These are phyloP conservation scores for Anabacerthia variegaticeps DNA, from an alignment of 2,797 vertebrate species.

Conservation along the genomic window DNA sequence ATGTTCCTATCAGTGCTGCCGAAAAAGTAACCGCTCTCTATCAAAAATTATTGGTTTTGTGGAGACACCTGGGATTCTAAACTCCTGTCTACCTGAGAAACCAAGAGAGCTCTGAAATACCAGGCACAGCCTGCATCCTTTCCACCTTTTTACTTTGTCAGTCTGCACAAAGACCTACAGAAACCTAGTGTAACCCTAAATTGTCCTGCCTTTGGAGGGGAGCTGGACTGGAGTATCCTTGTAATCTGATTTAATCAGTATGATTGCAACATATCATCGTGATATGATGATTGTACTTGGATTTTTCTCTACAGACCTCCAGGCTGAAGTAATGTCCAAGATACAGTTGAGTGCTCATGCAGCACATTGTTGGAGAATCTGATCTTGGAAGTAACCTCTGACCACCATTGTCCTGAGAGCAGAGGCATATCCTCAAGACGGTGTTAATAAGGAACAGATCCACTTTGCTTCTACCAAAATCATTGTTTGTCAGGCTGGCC, in stretches of 20 bases:
- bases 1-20: not conserved
- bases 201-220: not conserved
- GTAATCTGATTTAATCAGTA: not conserved
- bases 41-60: not conserved
- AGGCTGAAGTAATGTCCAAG: not conserved
- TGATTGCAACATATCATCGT: not conserved
- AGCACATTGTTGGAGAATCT: not conserved
- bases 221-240: not conserved
- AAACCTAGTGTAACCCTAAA: not conserved
- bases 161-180: not conserved
- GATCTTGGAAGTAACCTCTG: not conserved
- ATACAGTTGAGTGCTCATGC: not conserved
- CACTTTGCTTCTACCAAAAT: not conserved
- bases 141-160: not conserved
- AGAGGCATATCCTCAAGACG: not conserved
- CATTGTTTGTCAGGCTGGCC: not conserved
- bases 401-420: not conserved
- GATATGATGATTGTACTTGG: not conserved
- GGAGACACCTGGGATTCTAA: not conserved
- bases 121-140: not conserved
- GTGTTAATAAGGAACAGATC: not conserved
- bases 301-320: not conserved
- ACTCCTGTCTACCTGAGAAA: not conserved
- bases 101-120: not conserved
- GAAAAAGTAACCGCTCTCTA: accelerated